These are phyloP conservation scores for Solea senegalensis DNA, from an alignment of 2,113 vertebrate genomes.

Conservation along the genomic window DNA sequence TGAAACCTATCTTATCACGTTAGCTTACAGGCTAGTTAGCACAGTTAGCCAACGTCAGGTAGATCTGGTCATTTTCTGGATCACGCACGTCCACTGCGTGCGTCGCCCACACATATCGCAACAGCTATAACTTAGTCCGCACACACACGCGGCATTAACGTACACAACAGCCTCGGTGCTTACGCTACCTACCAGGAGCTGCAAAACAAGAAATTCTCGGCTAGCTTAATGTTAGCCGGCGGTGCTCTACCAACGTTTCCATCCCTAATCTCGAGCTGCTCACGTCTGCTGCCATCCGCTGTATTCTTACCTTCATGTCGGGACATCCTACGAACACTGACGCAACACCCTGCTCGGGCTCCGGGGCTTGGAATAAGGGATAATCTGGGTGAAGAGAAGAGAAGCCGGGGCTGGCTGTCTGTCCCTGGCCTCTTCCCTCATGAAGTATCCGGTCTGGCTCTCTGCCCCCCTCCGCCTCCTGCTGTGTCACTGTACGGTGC, in stretches of 20 bases:
- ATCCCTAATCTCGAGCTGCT: background rate
- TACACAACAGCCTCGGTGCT: conserved; percentile 60
- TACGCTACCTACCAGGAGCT: conserved; percentile 53
- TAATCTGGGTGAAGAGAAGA: conserved; percentile 69
- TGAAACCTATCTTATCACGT: conserved; percentile 34
- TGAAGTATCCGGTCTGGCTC: conserved; percentile 81
- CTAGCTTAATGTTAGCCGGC: conserved; percentile 63
- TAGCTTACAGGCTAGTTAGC: conserved; percentile 54
- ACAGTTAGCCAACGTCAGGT: conserved; percentile 36
- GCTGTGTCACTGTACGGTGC: conserved; percentile 72
- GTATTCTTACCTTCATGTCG: conserved; percentile 85
- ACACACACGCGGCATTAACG: conserved; percentile 13
- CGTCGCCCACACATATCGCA: background rate
- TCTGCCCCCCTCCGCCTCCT: conserved; percentile 68
- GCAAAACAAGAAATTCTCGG: conserved; percentile 61
- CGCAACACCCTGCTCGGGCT: conserved; percentile 72
- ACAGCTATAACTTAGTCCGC: background rate
- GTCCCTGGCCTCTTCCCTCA: conserved; percentile 82
- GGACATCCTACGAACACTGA: conserved; percentile 83
- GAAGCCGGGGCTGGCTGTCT: conserved; percentile 80
- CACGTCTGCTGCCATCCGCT: background rate
- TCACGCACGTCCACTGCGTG: background rate
- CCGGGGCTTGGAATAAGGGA: conserved; percentile 53
- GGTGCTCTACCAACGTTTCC: conserved; percentile 46
- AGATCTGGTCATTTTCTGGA: conserved; percentile 16